These are phyloP conservation scores for Dermatophagoides farinae DNA, from an alignment of 1,140 invertebrate species.

Conservation along the genomic window DNA sequence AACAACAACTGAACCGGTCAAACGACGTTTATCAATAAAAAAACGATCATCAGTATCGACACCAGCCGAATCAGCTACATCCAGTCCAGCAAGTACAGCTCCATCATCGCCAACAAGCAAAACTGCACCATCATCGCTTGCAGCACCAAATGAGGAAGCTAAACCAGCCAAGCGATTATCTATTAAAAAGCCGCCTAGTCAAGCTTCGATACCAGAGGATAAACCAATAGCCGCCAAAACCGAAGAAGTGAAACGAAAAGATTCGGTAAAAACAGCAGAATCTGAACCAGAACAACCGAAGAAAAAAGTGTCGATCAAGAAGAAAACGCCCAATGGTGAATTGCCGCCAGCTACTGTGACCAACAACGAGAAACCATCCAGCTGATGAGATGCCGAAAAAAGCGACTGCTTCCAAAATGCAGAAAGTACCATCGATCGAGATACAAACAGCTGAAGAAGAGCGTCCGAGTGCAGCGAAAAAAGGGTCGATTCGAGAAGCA, in stretches of 20 bases:
- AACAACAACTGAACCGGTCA: slow-evolving; percentile 13
- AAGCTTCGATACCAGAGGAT: neutral
- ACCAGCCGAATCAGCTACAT: neutral
- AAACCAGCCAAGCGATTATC: slow-evolving; percentile 23
- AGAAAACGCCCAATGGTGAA: neutral
- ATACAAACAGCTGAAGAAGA: neutral
- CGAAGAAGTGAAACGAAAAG: slow-evolving; percentile 32
- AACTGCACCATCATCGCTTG: neutral
- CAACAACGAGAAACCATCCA: no score
- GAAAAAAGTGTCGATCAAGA: neutral
- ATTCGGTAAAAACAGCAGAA: slow-evolving; percentile 29
- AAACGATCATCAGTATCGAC: slow-evolving; percentile 16
- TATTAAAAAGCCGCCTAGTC: slow-evolving; percentile 23
- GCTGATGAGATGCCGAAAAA: neutral
- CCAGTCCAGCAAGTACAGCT: neutral
- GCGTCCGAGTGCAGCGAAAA: neutral
- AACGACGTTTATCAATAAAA: slow-evolving; percentile 18
- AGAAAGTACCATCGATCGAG: neutral
- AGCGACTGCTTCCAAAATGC: neutral
- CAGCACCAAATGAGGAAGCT: neutral
- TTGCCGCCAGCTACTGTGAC: neutral
- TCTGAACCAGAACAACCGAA: neutral
- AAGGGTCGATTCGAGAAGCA: no score
- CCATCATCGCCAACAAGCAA: slow-evolving; percentile 22
- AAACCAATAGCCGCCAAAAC: slow-evolving; percentile 13